These are phyloP conservation scores for Lithophane leautieri DNA, from an alignment of 2,888 invertebrate genomes.

Conservation along the genomic window DNA sequence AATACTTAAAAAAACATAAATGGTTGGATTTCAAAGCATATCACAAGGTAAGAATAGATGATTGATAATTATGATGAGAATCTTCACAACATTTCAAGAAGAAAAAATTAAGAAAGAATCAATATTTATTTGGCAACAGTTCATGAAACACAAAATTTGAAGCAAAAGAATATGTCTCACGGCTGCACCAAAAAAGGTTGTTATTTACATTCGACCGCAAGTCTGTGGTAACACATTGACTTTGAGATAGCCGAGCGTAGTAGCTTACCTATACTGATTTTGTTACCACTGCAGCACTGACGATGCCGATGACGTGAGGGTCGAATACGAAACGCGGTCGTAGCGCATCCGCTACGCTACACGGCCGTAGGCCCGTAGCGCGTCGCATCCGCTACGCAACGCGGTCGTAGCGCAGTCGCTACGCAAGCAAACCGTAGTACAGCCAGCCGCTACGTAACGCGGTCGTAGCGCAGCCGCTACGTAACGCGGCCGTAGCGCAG, in stretches of 20 bases:
- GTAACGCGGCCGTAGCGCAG: background rate
- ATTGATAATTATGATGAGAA: background rate
- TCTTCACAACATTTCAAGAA: background rate
- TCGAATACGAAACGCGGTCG: background rate
- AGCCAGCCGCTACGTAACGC: background rate
- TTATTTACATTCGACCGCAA: background rate
- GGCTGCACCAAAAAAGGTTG: too few species aligned
- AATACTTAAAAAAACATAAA: slow-evolving; percentile 91
- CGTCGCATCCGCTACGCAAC: background rate
- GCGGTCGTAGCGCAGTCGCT: background rate
- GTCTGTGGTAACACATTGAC: background rate
- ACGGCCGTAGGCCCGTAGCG: too few species aligned
- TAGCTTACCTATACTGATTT: background rate
- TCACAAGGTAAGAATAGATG: slow-evolving; percentile 84
- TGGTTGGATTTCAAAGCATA: slow-evolving; percentile 94
- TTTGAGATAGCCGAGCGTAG: background rate
- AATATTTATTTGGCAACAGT: background rate
- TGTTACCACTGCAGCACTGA: background rate
- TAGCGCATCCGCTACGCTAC: background rate
- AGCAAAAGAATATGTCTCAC: too few species aligned
- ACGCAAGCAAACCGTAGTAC: background rate
- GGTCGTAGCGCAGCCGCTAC: background rate
- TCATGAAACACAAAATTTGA: background rate
- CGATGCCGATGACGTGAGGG: background rate
- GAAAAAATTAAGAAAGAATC: background rate